Evolutionary conservation across 2,888 invertebrate species (phyloP), one percentile per base, ranked within the genome.

Genomic region (Cryptus viduatorius): DNA sequence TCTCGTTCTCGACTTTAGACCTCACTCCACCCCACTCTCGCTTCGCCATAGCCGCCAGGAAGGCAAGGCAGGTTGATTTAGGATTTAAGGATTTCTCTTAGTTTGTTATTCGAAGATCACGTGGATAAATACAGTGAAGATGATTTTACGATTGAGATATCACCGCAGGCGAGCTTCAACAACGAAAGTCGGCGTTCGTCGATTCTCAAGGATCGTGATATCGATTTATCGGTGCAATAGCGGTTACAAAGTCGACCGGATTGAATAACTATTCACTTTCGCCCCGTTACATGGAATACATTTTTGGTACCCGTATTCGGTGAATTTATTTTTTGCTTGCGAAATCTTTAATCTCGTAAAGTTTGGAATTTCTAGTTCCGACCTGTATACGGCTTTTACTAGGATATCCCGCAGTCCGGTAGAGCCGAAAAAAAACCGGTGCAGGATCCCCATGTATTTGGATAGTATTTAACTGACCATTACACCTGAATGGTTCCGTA

Each of bases 381-480:
- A 76, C 61, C 75, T 71, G 68, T 65, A 64, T 53, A 24, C 19
- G 59, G 68, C 72, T 61, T 67, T 83, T 56, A 50, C 76, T 67
- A 37, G 75, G 10, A 46, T 59, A 56, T 46, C 24, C 61, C 56
- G 68, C 53, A 42, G 64, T 79, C 67, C 53, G 56, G 59, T 61
- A 29, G 50, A 44, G 48, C 65, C 29, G 67, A 61, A 75, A 79
- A 72, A 81, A 86, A 87, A 89, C 91, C 90, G 91, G 89, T 89
- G 89, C 73, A 24, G 89, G 89, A 88, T 87, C 10, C 14, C 12
- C 37, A 42, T 88, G 86, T 92, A 90, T 91, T 92, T 92, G 91
- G 91, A 92, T 91, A 90, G 92, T 91, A 90, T 91, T 93, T 90
- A 92, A 92, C 93, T 93, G 93, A 93, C 93, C 93, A 93, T 93